These are phyloP conservation scores for Scaptomyza montana DNA, from an alignment of 1,140 invertebrate genomes.

Conservation along the genomic window DNA sequence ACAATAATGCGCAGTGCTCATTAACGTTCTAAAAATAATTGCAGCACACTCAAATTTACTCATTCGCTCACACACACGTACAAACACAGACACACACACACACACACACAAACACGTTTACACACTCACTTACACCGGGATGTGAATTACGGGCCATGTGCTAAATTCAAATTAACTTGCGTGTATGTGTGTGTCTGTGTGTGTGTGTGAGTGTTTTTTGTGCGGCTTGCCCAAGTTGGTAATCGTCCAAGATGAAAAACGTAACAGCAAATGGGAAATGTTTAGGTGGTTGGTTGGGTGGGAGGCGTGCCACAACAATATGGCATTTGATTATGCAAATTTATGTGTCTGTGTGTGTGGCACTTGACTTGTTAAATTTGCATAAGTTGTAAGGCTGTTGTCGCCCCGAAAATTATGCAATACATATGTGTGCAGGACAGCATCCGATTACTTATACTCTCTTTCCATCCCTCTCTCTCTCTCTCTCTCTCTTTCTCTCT, in stretches of 20 bases:
- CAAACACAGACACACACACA: too few species aligned
- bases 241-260: slow-evolving; percentile 63
- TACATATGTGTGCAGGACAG: slow-evolving; percentile 60
- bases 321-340: slow-evolving; percentile 79
- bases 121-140: slow-evolving; percentile 21
- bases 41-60: slow-evolving; percentile 51
- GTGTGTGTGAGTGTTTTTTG: slow-evolving; percentile 10
- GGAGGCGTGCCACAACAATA: slow-evolving; percentile 46
- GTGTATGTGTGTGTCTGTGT: slow-evolving; percentile 14
- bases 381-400: slow-evolving; percentile 61
- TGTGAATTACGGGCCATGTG: slow-evolving; percentile 59
- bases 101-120: neutral
- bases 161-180: slow-evolving; percentile 77
- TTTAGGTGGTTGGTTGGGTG: neutral
- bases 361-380: slow-evolving; percentile 75
- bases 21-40: slow-evolving; percentile 82
- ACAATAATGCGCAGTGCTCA: slow-evolving; percentile 74
- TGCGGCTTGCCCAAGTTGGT: slow-evolving; percentile 49
- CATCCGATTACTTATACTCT: slow-evolving; percentile 1
- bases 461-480: neutral
- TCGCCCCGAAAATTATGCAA: slow-evolving; percentile 63
- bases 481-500: neutral
- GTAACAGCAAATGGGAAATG: slow-evolving; percentile 14
- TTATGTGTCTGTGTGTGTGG: slow-evolving; percentile 23
- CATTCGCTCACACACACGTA: slow-evolving; percentile 13